Evolutionary conservation across 2,888 invertebrate species (phyloP), one percentile per base, ranked within the genome.

Genomic region (Lycia hirtaria): DNA sequence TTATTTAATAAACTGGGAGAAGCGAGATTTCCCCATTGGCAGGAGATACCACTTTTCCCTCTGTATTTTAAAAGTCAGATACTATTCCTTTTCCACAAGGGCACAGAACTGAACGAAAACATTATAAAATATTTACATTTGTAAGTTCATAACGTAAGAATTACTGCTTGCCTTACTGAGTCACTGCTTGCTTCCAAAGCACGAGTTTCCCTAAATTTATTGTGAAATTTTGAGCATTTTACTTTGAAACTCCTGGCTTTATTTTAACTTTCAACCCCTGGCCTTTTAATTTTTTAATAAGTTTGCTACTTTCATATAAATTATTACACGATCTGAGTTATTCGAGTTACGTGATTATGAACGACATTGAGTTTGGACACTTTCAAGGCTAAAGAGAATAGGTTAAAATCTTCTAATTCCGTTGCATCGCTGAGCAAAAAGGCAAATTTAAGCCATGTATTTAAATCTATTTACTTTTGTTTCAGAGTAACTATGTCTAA

Each of bases 1-100:
- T 56, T 61, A 62, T 57, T 53, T 50, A 47, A 49, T 62, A 51
- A 37, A 43, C 19, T 45, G 32, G 26, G 32, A 50, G 19, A 30
- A 32, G 37, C 32, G 35, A 49, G 43, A 57, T 52, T 57, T 57
- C 57, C 52, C 48, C 17, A 43, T 57, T 32, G 52, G 57, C 51
- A 32, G 19, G 17, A 45, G 51, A 51, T 51, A 56, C 20, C 37
- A 19, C 20, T 20, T 37, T 32, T 51, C 15, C 45, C 41, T 56
- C 37, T 44, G 37, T 37, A 37, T 43, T 55, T 41, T 30, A 35
- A 33, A 48, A 47, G 47, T 35, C 37, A 10, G 20, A 24, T 33
- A 14, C 20, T 19, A 22, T 40, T 40, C 30, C 19, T 41, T 41
- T 15, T 45, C 14, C 20, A 22, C 20, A 45, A 33, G 38, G 22